A percentile compares a stretch with the other conserved stretches of the same genome.
Evolutionary conservation across 30 jellyfish, hydroid and myxozoan genomes (phyloP).

Genomic region (Aurelia aurita complex sp. Pacific): DNA sequence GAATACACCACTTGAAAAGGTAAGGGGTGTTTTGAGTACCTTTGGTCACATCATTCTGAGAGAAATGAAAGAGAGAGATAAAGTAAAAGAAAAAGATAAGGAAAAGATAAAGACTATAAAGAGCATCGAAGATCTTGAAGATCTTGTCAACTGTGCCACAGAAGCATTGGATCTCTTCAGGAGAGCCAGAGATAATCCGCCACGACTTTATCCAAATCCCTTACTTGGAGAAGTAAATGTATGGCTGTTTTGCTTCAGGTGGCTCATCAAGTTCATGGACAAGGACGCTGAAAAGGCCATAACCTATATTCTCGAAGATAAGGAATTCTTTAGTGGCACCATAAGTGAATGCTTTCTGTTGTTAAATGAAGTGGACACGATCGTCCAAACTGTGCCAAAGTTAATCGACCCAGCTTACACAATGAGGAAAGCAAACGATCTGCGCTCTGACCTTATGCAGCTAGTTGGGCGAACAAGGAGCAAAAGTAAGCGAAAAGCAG

Average conservation of each 20-base stretch:
- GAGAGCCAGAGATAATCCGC: slow-evolving; percentile 50
- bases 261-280: slow-evolving; percentile 27
- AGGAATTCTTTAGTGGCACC: slow-evolving; percentile 14
- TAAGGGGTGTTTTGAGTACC: slow-evolving; percentile 21
- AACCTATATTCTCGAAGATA: background rate
- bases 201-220: slow-evolving; percentile 44
- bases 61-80: slow-evolving; percentile 14
- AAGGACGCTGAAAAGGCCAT: slow-evolving; percentile 33
- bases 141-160: slow-evolving; percentile 3
- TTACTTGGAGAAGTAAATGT: slow-evolving; percentile 30
- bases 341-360: slow-evolving; percentile 34
- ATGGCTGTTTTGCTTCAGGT: slow-evolving; percentile 39
- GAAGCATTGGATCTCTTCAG: slow-evolving; percentile 20
- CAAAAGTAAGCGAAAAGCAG: background rate
- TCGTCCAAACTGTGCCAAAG: slow-evolving; percentile 20
- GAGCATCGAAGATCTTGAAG: slow-evolving; percentile 1
- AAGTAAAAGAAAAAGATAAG: background rate
- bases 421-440: slow-evolving; percentile 23
- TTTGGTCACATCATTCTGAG: slow-evolving; percentile 26
- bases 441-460: slow-evolving; percentile 1
- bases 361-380: slow-evolving; percentile 29
- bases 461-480: slow-evolving; percentile 20
- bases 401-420: slow-evolving; percentile 47
- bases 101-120: background rate
- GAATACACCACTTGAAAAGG: slow-evolving; percentile 3